Evolutionary conservation across 2,113 vertebrate species (phyloP).

Genomic region (Phrynocephalus versicolor): DNA sequence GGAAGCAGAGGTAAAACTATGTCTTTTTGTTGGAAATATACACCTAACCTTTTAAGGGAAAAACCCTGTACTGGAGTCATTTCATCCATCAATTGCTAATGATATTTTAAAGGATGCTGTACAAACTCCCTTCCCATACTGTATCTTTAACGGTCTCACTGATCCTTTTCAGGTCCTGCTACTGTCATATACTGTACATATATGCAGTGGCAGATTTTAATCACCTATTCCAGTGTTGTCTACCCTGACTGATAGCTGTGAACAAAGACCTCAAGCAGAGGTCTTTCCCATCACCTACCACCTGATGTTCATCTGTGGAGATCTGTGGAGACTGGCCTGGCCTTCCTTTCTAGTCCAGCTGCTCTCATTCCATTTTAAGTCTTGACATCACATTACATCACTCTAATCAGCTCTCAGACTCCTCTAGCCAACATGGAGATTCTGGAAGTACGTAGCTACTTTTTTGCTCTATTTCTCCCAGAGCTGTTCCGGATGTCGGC

Average conservation of each 20-base stretch:
- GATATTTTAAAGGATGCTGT: background rate
- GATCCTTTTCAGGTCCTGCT: too few relatives aligned
- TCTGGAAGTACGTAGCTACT: too few relatives aligned
- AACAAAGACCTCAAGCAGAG: background rate
- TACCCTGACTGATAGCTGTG: background rate
- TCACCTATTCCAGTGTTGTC: background rate
- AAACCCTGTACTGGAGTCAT: too few relatives aligned
- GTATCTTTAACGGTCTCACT: too few relatives aligned
- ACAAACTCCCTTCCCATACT: background rate
- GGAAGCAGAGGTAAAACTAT: background rate
- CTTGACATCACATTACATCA: too few relatives aligned
- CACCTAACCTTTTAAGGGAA: background rate
- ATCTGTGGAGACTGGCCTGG: background rate
- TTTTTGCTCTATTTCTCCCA: too few relatives aligned
- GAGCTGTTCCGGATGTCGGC: too few relatives aligned
- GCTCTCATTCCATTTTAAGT: too few relatives aligned
- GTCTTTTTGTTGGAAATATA: background rate
- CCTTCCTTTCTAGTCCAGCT: too few relatives aligned
- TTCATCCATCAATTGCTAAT: background rate
- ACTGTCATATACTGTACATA: background rate
- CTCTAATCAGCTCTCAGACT: too few relatives aligned
- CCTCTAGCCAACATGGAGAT: too few relatives aligned
- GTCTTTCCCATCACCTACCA: background rate
- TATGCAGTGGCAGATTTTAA: too few relatives aligned
- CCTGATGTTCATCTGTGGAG: background rate